Evolutionary conservation across 2,888 invertebrate genomes (phyloP).

Genomic region (Plebejus anna): DNA sequence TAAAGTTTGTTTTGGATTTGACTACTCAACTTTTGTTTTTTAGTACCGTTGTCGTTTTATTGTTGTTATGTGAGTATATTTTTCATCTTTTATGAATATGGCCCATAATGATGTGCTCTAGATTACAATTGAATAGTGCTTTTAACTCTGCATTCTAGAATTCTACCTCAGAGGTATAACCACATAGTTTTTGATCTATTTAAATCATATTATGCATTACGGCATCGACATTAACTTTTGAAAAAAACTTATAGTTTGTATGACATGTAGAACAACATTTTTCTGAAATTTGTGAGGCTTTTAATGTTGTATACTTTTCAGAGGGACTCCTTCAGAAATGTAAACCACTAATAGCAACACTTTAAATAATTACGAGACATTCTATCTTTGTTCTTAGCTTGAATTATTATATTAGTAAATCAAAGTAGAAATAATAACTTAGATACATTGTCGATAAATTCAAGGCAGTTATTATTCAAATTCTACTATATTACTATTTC

Average conservation of each 20-base stretch:
- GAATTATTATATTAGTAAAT: no score
- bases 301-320: no score
- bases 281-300: no score
- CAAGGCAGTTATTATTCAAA: no score
- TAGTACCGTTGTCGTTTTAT: neutral
- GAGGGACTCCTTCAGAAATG: no score
- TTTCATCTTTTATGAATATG: constrained; percentile 2
- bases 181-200: neutral
- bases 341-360: no score
- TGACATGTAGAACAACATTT: no score
- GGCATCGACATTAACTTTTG: no score
- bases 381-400: neutral
- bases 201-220: neutral
- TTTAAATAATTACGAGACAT: neutral
- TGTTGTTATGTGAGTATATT: neutral
- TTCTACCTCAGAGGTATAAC: no score
- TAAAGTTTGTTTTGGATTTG: neutral
- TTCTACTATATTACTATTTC: neutral
- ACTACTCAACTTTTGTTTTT: neutral
- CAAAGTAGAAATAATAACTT: no score
- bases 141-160: neutral
- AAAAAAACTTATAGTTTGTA: no score
- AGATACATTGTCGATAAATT: no score
- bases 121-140: neutral
- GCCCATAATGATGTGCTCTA: neutral